Base-by-base conservation (phyloP, 2,888 invertebrate genomes). In the Drosophila kambysellisi region DNA sequence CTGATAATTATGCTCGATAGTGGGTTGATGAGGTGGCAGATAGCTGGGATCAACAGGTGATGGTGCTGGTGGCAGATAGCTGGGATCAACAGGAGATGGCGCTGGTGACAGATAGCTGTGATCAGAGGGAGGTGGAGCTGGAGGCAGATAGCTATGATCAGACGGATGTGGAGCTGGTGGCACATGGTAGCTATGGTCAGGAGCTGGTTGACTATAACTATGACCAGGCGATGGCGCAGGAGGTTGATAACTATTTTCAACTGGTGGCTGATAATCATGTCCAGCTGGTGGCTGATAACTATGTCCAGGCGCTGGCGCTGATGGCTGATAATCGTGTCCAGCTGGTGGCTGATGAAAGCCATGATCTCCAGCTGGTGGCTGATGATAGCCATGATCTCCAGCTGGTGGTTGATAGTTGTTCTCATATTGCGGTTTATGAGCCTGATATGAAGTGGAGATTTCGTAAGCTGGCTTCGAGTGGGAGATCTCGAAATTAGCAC, bases 391-490 rank as follows among this genome's bases (percentile, higher is more conserved):
- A 29, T 70, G 39, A 7, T 70, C 70, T 11, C 54, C 72, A 2
- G 53, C 83, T 84, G 72, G 61, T 4, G 77, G 78, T 8, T 75
- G 65, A 25, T 79, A 82, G 51, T 71, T 84, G 25, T 62, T 66
- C 6, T 51, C 72, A 8, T 63, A 60, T 8, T 86, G 77, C 1
- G 78, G 72, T 25, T 72, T 68, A 6, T 72, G 72, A 0, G 82
- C 54, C 32, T 82, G 73, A 0, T 88, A 79, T 12, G 88, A 81
- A 4, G 91, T 82, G 68, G 77, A 84, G 4, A 92, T 89, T 73
- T 91, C 92, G 67, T 87, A 92, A 0, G 91, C 76, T 0, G 89
- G 89, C 15, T 92, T 91, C 0, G 93, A 89, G 59, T 92, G 91
- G 4, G 89, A 80, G 9, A 92, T 91, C 56, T 92, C 91, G 43